These are phyloP conservation scores for Momotus momota DNA, from an alignment of 2,797 vertebrate genomes.

Conservation along the genomic window DNA sequence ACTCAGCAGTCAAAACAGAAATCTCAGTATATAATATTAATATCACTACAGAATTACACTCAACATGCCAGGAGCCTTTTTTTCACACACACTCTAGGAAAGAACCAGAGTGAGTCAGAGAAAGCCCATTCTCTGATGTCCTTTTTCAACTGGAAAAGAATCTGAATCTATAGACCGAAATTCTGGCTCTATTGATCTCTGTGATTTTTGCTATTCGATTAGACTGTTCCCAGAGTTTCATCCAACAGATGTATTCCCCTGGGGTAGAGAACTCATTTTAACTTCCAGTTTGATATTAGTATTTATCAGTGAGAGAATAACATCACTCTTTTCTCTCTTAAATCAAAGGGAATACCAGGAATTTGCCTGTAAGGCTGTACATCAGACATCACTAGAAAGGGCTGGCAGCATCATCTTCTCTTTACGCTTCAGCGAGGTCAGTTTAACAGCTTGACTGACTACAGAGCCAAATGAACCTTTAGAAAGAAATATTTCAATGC, in stretches of 20 bases:
- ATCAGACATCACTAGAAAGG: background rate
- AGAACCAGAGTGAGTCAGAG: background rate
- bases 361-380: background rate
- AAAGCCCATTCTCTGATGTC: background rate
- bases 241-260: background rate
- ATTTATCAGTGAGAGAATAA: background rate
- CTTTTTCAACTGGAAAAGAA: background rate
- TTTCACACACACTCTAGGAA: background rate
- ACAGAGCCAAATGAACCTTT: background rate
- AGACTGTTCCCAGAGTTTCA: background rate
- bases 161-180: background rate
- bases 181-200: background rate
- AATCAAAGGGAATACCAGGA: background rate
- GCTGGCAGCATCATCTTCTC: background rate
- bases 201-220: background rate
- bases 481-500: background rate
- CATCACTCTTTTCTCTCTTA: background rate
- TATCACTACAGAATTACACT: background rate
- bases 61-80: background rate
- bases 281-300: background rate
- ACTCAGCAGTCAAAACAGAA: background rate
- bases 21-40: background rate
- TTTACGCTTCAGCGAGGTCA: background rate
- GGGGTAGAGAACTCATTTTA: background rate
- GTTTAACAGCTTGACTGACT: background rate